phyloP scores from a whole-genome alignment of 1,140 invertebrate species.

The Drosophila navojoa region DNA sequence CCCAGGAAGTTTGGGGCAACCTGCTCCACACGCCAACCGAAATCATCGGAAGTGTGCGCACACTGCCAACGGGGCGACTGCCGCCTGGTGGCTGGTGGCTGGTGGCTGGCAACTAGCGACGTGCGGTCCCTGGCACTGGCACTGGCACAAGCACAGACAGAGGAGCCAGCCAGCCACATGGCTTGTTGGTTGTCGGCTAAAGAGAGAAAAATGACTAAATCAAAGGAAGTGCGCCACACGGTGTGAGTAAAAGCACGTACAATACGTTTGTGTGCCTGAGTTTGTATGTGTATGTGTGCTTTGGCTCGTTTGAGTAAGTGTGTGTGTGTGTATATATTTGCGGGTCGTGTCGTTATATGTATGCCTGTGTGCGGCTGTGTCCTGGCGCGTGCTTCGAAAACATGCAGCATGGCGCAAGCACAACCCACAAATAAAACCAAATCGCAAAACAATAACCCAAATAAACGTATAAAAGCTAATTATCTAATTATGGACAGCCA shows the following conservation, averaged over 20 bases:
- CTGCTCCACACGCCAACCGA: constrained; percentile 46
- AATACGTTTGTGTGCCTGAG: constrained; percentile 49
- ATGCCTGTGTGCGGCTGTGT: constrained; percentile 52
- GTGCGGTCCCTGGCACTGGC: constrained; percentile 34
- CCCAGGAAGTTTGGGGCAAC: constrained; percentile 36
- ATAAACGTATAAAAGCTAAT: background rate
- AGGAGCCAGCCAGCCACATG: constrained; percentile 42
- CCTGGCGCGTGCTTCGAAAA: constrained; percentile 78
- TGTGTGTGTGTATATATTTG: constrained; percentile 20
- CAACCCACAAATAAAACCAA: constrained; percentile 49
- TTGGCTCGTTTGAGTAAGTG: constrained; percentile 12
- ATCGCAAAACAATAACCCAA: constrained; percentile 1
- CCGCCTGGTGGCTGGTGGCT: constrained; percentile 40
- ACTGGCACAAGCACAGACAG: constrained; percentile 8
- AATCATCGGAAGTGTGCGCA: constrained; percentile 79
- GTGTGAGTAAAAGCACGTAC: constrained; percentile 78
- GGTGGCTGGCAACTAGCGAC: constrained; percentile 42
- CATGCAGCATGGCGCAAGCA: constrained; percentile 54
- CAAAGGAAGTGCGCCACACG: constrained; percentile 82
- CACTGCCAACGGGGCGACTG: constrained; percentile 65
- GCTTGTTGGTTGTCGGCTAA: constrained; percentile 72
- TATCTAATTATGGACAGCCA: too few relatives aligned
- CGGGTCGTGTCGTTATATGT: constrained; percentile 14
- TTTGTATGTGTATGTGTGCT: constrained; percentile 34
- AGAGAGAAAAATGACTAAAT: constrained; percentile 84